Percentiles rank a stretch among this genome's conserved stretches.
These are phyloP conservation scores for Gymnodraco acuticeps DNA, from an alignment of 2,797 vertebrate species.

Conservation along the genomic window DNA sequence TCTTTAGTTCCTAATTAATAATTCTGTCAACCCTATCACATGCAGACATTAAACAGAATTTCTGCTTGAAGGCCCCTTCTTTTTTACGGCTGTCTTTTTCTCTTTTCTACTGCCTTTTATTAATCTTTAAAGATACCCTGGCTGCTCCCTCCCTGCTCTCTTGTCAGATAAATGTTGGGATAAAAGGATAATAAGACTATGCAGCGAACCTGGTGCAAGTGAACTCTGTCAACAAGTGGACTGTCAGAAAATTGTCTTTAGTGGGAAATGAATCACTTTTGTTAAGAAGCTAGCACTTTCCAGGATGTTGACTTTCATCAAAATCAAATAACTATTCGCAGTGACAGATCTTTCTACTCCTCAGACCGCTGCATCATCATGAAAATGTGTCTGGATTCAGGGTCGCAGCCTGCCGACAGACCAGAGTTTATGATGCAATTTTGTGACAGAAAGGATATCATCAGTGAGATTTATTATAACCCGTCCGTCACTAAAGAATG, in stretches of 20 bases:
- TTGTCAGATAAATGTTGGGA: slow-evolving; percentile 95
- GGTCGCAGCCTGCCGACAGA: neutral
- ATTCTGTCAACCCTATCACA: slow-evolving; percentile 91
- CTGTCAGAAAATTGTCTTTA: slow-evolving; percentile 13
- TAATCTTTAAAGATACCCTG: slow-evolving; percentile 93
- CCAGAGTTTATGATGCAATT: slow-evolving; percentile 9
- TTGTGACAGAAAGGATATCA: neutral
- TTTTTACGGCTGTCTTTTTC: slow-evolving; percentile 63
- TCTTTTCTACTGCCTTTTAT: slow-evolving; percentile 73
- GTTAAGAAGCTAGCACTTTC: neutral
- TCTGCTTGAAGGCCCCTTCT: slow-evolving; percentile 82
- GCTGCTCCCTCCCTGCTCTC: slow-evolving; percentile 89
- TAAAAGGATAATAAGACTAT: slow-evolving; percentile 95
- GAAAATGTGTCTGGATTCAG: slow-evolving; percentile 10
- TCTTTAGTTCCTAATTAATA: slow-evolving; percentile 92
- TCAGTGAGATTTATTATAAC: neutral
- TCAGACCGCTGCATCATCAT: slow-evolving; percentile 4
- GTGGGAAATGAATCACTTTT: slow-evolving; percentile 44
- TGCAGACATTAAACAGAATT: slow-evolving; percentile 89
- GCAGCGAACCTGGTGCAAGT: slow-evolving; percentile 71
- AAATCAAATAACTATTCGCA: neutral
- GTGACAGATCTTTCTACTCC: neutral
- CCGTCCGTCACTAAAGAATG: neutral
- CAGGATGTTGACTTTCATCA: slow-evolving; percentile 11
- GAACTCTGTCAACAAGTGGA: slow-evolving; percentile 80